A percentile compares a stretch with the other conserved stretches of the same genome.
phyloP scores from a whole-genome alignment of 2,888 invertebrate genomes.

The Adelphocoris suturalis region DNA sequence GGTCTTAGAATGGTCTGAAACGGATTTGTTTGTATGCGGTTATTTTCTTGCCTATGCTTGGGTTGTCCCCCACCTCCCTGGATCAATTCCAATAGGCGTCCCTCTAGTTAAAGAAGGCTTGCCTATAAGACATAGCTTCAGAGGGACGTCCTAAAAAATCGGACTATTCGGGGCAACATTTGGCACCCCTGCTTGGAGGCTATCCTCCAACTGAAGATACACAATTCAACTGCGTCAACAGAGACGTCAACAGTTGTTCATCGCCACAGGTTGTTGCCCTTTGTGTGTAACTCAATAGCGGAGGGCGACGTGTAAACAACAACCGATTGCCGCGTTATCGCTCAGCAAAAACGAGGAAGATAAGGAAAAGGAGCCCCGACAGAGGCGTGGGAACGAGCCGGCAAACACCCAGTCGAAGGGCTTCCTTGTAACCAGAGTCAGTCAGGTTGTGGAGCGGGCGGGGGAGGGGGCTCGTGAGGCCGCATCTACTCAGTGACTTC shows the following conservation, averaged over 20 bases:
- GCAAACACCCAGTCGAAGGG: background rate
- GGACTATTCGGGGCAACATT: too few relatives aligned
- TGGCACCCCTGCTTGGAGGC: too few relatives aligned
- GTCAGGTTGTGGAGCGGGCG: background rate
- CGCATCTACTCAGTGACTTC: constrained; percentile 49
- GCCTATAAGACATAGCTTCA: too few relatives aligned
- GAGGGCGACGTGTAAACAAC: constrained; percentile 1
- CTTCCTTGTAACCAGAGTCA: constrained; percentile 43
- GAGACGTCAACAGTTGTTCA: constrained; percentile 20
- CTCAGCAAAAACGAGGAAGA: constrained; percentile 25
- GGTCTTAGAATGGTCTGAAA: too few relatives aligned
- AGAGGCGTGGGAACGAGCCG: background rate
- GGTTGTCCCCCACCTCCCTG: too few relatives aligned
- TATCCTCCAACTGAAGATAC: too few relatives aligned
- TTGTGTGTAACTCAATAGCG: background rate
- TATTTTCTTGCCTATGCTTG: too few relatives aligned
- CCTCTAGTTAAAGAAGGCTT: too few relatives aligned
- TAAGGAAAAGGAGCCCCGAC: background rate
- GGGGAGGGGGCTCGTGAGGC: background rate
- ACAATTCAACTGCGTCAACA: background rate
- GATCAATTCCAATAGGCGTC: too few relatives aligned
- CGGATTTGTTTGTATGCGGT: too few relatives aligned
- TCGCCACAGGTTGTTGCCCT: background rate
- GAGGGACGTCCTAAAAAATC: too few relatives aligned
- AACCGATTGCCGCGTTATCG: constrained; percentile 17